Base-by-base conservation (phyloP, 1,140 invertebrate genomes). In the Tetragnatha versicolor region DNA sequence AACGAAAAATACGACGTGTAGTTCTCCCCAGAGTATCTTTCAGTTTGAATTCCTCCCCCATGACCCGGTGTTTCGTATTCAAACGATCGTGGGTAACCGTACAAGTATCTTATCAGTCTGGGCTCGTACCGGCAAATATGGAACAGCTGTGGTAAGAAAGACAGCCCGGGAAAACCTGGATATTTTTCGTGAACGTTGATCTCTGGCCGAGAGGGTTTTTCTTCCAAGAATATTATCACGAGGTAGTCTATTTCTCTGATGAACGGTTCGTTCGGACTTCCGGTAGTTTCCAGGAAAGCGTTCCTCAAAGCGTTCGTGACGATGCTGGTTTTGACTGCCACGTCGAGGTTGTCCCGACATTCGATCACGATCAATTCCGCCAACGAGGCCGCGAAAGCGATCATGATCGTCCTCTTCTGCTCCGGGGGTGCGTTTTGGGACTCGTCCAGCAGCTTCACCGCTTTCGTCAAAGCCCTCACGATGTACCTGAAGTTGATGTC, bases 311-410 rank as follows among this genome's bases (percentile, higher is more conserved):
- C 53, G 35, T 58, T 17, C 9, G 29, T 33, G 14, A 58, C 20
- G 5, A 58, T 58, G 2, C 20, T 6, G 7, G 35, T n/a, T n/a
- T 58, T 58, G 17, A 31, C 29, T 7, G n/a, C 12, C 5, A 58
- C 22, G 27, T 3, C n/a, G 29, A 58, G 53, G 7, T 7, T 31
- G 2, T 58, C 53, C n/a, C 53, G 14, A 9, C 53, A 58, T 14
- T 58, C 53, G 5, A 58, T 58, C 7, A 58, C 53, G 31, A 58
- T 58, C 29, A 58, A 33, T 58, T 58, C 53, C 6, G 53, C 27
- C 3, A 58, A 31, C 17, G 29, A 31, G 6, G 53, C 53, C 17
- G 53, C 29, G 7, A 58, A 58, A 14, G 53, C 53, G 4, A 58
- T 31, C 53, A 58, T 58, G 10, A 58, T 58, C 31, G 53, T 58